A percentile compares a stretch with the other conserved stretches of the same genome.
phyloP scores from a whole-genome alignment of 2,113 vertebrate species.

The Vidua chalybeata region DNA sequence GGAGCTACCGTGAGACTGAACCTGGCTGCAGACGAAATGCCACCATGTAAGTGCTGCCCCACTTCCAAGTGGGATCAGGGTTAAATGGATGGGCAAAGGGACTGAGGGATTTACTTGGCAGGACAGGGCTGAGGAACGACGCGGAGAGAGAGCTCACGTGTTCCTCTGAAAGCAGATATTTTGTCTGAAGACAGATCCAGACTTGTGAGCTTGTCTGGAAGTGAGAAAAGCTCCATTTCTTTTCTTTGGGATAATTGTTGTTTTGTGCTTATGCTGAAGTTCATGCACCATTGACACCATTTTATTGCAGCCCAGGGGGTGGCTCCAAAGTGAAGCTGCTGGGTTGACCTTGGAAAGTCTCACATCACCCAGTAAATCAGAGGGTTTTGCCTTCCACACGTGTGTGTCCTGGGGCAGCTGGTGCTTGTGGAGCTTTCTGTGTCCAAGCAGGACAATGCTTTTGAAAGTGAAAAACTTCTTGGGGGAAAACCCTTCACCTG shows the following conservation, averaged over 20 bases:
- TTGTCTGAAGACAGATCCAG: not conserved
- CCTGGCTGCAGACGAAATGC: fast-evolving
- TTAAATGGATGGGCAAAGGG: not conserved
- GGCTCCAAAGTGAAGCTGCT: not conserved
- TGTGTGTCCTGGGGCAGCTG: not conserved
- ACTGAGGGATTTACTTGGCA: fast-evolving
- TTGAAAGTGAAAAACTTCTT: not conserved
- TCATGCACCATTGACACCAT: not conserved
- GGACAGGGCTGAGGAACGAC: not conserved
- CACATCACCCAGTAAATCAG: not conserved
- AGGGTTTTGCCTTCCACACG: fast-evolving
- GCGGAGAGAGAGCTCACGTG: fast-evolving
- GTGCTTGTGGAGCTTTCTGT: not conserved
- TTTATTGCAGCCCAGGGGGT: not conserved
- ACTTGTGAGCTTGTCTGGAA: not conserved
- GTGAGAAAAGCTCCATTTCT: not conserved
- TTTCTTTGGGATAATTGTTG: not conserved
- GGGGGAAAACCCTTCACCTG: not conserved
- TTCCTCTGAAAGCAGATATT: not conserved
- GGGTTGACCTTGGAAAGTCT: not conserved
- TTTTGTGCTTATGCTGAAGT: not conserved
- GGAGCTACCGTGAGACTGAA: not conserved
- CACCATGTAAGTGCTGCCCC: not conserved
- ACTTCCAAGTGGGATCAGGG: not conserved
- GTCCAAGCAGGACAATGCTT: not conserved